phyloP scores from a whole-genome alignment of 1,140 invertebrate species.

The Neotoxoptera formosana region DNA sequence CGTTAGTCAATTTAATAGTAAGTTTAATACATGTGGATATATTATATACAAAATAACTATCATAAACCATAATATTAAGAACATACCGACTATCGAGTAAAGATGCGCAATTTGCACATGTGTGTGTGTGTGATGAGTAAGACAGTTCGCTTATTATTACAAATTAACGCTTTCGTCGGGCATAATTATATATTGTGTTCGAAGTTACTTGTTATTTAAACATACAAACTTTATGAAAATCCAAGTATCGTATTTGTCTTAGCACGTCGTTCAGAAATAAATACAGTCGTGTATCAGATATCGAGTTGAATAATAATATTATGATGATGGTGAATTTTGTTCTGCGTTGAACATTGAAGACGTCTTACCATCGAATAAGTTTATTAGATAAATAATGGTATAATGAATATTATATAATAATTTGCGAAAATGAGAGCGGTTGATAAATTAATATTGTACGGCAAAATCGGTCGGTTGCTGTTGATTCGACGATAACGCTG shows the following conservation, averaged over 20 bases:
- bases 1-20: neutral
- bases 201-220: neutral
- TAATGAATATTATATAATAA: neutral
- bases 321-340: no score
- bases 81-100: neutral
- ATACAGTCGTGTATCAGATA: neutral
- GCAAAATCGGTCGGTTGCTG: no score
- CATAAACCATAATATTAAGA: no score
- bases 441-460: neutral
- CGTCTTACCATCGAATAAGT: neutral
- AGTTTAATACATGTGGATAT: neutral
- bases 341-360: neutral
- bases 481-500: neutral
- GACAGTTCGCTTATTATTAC: neutral
- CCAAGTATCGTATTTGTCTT: neutral
- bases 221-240: neutral
- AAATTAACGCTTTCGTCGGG: neutral
- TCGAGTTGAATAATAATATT: neutral
- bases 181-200: neutral
- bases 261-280: neutral
- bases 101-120: neutral
- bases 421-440: neutral
- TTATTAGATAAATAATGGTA: neutral
- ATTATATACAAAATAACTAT: no score
- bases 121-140: neutral